Base-by-base conservation (phyloP, 2,797 vertebrate genomes). In the Manis javanica region DNA sequence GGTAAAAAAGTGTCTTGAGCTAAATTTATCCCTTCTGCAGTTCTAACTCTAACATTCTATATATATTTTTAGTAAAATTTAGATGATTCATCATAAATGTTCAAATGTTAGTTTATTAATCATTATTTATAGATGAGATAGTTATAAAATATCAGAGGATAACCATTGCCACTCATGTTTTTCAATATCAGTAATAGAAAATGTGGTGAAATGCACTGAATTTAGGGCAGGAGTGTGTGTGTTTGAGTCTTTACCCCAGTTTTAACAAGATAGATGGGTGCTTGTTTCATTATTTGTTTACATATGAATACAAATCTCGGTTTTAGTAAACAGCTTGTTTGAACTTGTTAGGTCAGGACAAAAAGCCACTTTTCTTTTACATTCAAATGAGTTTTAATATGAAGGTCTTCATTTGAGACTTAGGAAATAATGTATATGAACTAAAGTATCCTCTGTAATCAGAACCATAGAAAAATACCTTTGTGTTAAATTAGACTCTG, bases 391-490 rank as follows among this genome's bases (percentile, higher is more conserved):
- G 61, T 10, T 57, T 94, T 92, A 46, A 68, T 64, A 37, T 83
- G 84, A 86, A 96, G 13, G 7, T 91, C 37, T 94, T 95, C 72
- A 10, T 85, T 82, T 82, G 63, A 39, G 46, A 82, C 34, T 90
- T 96, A 63, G 86, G 59, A 96, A 94, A 85, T 93, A 63, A 26
- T 85, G 2, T 68, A 53, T 77, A 66, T 96, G 42, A 91, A 85
- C 51, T 74, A 78, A 53, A 64, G 66, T 81, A 66, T 95, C 51
- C 57, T 94, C 68, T 92, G 16, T 96, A 46, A 93, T 87, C 55
- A 74, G 75, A 53, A 96, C 46, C 42, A n/a, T 84, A 93, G 82
- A 77, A 97, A 97, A 94, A 94, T 95, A 94, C 71, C 51, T 96
- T 95, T 87, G 57, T 96, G 87, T 97, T 95, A 95, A 94, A 90